Evolutionary conservation across 1,140 invertebrate genomes (phyloP).

Genomic region (Caligus rogercresseyi): DNA sequence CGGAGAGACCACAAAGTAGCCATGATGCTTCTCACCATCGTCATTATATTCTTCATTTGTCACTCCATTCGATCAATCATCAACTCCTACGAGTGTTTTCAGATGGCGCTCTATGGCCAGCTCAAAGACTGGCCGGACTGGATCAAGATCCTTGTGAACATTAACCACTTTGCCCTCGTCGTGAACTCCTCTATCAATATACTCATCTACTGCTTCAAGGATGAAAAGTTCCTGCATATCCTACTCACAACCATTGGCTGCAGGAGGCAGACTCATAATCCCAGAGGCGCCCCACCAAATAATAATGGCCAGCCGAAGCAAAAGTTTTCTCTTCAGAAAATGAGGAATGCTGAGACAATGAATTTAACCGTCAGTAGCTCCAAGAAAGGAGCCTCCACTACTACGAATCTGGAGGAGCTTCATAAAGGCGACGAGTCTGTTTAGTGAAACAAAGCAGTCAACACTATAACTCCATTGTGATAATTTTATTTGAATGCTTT

Average conservation of each 20-base stretch:
- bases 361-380: too few species aligned
- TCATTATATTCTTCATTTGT: constrained; percentile 10
- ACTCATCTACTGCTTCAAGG: constrained; percentile 17
- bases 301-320: too few species aligned
- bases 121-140: constrained; percentile 8
- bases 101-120: constrained; percentile 9
- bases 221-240: constrained; percentile 11
- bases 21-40: constrained; percentile 8
- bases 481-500: too few species aligned
- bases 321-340: too few species aligned
- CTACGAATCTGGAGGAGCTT: too few species aligned
- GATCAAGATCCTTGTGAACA: constrained; percentile 8
- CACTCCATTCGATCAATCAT: constrained; percentile 10
- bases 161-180: constrained; percentile 15
- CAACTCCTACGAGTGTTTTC: constrained; percentile 15
- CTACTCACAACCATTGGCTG: neutral
- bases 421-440: too few species aligned
- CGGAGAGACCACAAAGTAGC: constrained; percentile 6
- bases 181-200: constrained; percentile 19
- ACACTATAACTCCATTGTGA: too few species aligned
- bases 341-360: too few species aligned
- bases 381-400: too few species aligned
- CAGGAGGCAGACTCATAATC: too few species aligned
- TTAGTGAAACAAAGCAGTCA: too few species aligned
- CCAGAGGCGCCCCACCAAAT: too few species aligned